Base-by-base conservation (phyloP, 1,140 invertebrate genomes). In the Odontomachus brunneus region DNA sequence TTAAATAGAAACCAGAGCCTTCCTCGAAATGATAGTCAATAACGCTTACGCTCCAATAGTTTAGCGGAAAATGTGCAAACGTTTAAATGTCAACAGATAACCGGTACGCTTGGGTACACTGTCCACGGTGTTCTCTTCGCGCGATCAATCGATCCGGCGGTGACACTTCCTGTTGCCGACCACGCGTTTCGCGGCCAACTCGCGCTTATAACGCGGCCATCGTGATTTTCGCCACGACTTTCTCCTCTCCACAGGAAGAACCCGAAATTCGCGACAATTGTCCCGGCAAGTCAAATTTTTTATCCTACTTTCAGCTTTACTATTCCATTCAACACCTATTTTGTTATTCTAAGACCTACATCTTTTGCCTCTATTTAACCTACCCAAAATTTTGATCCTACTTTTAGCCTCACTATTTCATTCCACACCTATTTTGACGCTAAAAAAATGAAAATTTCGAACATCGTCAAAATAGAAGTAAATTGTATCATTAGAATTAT, bases 51-150 rank as follows among this genome's bases (percentile, higher is more conserved):
- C n/a, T 49, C 26, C 44, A 73, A 73, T 76, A 62, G 80, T 67
- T 73, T 53, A 22, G 48, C 38, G 84, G 85, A 78, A 87, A 87
- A 76, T 76, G 66, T 73, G 55, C 84, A 86, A 72, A 72, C 71
- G 57, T 63, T 22, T 15, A 63, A 83, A 60, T 67, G 53, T 83
- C 65, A 83, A 73, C 51, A 66, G 63, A 86, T 78, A 73, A 87
- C 55, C 63, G 22, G 59, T 60, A 26, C 29, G 81, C 49, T 83
- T 33, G 67, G 33, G 59, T 78, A 72, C 44, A 72, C 33, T 48
- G 44, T 17, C 33, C 29, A 24, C n/a, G 17, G 22, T 9, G 24
- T 71, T 55, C 22, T n/a, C n/a, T n/a, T 81, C 19, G n/a, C 26
- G 73, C 59, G 73, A 53, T 51, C 26, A 65, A 75, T 49, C 38